These are phyloP conservation scores for Circaetus cinerascens DNA, from an alignment of 2,113 vertebrate genomes.

Conservation along the genomic window DNA sequence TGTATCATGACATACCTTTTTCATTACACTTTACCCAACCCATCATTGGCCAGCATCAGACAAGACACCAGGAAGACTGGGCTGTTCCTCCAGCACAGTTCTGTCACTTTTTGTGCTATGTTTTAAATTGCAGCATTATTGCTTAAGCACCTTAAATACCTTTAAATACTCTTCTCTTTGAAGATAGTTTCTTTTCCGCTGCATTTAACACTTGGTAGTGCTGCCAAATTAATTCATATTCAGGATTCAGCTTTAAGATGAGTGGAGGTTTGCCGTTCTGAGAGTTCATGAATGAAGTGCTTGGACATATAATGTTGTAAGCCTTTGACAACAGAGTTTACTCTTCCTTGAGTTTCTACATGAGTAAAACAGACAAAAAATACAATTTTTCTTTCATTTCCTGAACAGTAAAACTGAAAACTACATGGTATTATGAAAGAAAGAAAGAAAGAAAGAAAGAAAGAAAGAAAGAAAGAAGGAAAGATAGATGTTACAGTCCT, in stretches of 20 bases:
- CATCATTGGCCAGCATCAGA: background rate
- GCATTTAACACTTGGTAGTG: background rate
- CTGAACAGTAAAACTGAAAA: background rate
- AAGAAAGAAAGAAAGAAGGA: background rate
- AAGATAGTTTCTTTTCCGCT: background rate
- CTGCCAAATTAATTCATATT: background rate
- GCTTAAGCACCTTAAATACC: background rate
- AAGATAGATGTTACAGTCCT: background rate
- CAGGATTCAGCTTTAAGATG: background rate
- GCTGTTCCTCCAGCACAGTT: background rate
- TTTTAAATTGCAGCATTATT: background rate
- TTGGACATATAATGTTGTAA: background rate
- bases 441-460: background rate
- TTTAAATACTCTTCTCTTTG: background rate
- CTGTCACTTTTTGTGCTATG: background rate
- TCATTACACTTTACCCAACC: background rate
- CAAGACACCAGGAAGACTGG: background rate
- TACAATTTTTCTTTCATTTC: background rate
- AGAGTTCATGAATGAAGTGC: background rate
- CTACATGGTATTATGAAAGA: background rate
- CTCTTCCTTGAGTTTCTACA: background rate
- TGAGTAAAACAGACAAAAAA: background rate
- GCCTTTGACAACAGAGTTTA: background rate
- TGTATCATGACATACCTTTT: background rate
- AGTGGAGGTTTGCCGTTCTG: background rate